Evolutionary conservation across 2,888 invertebrate species (phyloP).

Genomic region (Eudemis profundana): DNA sequence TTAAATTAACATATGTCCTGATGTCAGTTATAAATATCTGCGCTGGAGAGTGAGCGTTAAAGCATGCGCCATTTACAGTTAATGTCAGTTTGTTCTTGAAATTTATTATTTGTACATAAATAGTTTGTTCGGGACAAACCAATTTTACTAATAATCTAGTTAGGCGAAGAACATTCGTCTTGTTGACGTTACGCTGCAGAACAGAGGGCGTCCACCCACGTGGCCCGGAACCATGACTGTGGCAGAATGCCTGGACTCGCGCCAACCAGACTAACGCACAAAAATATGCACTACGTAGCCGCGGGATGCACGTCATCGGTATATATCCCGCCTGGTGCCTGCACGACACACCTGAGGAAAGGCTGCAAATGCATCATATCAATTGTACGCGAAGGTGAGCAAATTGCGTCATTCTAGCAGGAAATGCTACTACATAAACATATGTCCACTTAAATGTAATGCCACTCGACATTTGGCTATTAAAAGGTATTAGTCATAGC

Average conservation of each 20-base stretch:
- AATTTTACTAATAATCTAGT: conserved; percentile 11
- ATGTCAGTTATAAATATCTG: conserved; percentile 24
- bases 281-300: conserved; percentile 67
- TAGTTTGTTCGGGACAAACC: background rate
- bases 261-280: conserved; percentile 73
- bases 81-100: conserved; percentile 9
- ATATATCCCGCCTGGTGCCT: conserved; percentile 44
- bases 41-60: conserved; percentile 12
- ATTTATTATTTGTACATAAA: conserved; percentile 1
- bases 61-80: conserved; percentile 15
- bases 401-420: background rate
- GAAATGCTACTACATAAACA: background rate
- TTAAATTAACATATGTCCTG: conserved; percentile 22
- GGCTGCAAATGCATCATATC: background rate
- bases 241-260: conserved; percentile 65
- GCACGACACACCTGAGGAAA: background rate
- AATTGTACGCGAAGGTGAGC: background rate
- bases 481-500: conserved; percentile 9
- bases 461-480: background rate
- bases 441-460: background rate
- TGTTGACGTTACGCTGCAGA: conserved; percentile 59
- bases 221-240: conserved; percentile 61
- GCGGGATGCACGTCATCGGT: conserved; percentile 64
- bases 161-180: conserved; percentile 47
- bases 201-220: conserved; percentile 63